Conservation (phyloP, 1,140 invertebrate genomes). For the Megathymus violae region DNA sequence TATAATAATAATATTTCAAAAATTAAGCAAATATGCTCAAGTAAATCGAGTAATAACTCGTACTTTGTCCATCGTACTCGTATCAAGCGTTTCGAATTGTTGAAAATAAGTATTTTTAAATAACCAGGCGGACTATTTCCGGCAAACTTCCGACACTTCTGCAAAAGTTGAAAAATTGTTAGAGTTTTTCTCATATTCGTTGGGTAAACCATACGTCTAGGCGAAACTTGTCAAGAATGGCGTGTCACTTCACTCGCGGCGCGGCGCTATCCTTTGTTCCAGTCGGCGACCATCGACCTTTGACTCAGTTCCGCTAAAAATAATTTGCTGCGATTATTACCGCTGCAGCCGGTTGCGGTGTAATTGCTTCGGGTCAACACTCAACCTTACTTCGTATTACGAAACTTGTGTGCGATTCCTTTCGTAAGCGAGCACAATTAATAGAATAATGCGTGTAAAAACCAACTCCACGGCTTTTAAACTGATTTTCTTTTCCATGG, state of each 20-base stretch:
- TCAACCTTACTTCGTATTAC: slow-evolving; percentile 23
- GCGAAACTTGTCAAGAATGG: slow-evolving; percentile 5
- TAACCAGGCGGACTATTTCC: background rate
- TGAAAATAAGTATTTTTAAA: too few species aligned
- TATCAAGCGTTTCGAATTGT: too few species aligned
- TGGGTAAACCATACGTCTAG: background rate
- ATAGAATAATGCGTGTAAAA: too few species aligned
- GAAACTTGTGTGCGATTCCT: slow-evolving; percentile 22
- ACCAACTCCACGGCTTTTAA: too few species aligned
- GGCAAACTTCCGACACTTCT: background rate
- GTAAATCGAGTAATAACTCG: too few species aligned
- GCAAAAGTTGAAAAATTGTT: slow-evolving; percentile 3
- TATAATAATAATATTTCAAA: too few species aligned
- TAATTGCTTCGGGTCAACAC: slow-evolving; percentile 35
- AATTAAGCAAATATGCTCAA: too few species aligned
- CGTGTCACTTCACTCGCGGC: slow-evolving; percentile 4
- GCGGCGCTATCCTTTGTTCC: slow-evolving; percentile 32
- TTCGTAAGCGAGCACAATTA: background rate
- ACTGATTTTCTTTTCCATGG: too few species aligned
- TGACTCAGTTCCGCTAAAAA: slow-evolving; percentile 49
- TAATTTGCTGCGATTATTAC: slow-evolving; percentile 40
- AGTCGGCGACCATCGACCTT: slow-evolving; percentile 42
- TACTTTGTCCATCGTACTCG: too few species aligned
- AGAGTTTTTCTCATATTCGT: background rate
- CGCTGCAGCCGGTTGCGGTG: slow-evolving; percentile 36